phyloP scores from a whole-genome alignment of 1,140 invertebrate genomes.

The Drosophila sulfurigaster region DNA sequence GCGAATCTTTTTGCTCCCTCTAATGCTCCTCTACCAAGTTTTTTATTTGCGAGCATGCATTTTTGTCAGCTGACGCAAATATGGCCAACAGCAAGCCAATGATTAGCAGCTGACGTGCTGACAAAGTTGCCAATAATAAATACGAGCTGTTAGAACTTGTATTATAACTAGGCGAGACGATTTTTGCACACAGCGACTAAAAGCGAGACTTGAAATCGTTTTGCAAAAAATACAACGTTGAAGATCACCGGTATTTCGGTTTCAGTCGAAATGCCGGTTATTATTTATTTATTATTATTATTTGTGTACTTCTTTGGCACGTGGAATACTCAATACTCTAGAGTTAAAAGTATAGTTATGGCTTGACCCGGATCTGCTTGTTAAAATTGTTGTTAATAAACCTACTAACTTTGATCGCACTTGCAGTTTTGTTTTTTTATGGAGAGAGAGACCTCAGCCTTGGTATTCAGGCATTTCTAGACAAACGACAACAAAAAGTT shows the following conservation, averaged over 20 bases:
- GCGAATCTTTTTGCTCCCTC: constrained; percentile 18
- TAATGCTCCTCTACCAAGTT: not conserved
- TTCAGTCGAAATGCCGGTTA: constrained; percentile 56
- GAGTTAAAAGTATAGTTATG: constrained; percentile 30
- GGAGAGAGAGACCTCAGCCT: constrained; percentile 28
- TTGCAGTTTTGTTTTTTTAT: not conserved
- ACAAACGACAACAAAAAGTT: constrained; percentile 12
- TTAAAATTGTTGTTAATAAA: constrained; percentile 30
- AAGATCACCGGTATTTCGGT: constrained; percentile 52
- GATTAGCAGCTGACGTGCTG: constrained; percentile 12
- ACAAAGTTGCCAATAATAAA: constrained; percentile 55
- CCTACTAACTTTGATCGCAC: constrained; percentile 10
- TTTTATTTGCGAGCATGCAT: constrained; percentile 47
- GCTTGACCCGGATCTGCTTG: constrained; percentile 58
- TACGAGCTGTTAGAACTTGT: constrained; percentile 34
- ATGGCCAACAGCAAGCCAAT: not conserved
- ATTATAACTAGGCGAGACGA: constrained; percentile 52
- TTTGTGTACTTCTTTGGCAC: constrained; percentile 23
- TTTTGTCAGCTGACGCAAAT: constrained; percentile 59
- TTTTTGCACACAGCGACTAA: constrained; percentile 39
- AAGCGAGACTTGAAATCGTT: constrained; percentile 12
- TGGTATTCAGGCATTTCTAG: constrained; percentile 47
- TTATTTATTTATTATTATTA: constrained; percentile 15
- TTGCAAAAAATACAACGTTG: constrained; percentile 7
- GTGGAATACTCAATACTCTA: constrained; percentile 13